Evolutionary conservation across 2,888 invertebrate genomes (phyloP).

Genomic region (Lasioglossum pauxillum): DNA sequence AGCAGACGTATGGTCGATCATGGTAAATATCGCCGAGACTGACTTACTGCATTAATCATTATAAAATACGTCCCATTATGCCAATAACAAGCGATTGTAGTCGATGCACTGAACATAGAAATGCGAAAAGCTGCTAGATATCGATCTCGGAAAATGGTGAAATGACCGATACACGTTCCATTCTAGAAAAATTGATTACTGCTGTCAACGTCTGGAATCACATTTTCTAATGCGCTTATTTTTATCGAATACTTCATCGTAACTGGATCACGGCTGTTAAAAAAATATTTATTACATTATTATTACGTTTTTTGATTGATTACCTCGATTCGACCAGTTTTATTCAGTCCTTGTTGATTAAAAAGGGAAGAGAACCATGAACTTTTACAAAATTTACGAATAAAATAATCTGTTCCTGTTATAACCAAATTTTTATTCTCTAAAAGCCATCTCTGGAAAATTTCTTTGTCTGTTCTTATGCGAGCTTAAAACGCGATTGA

Average conservation of each 20-base stretch:
- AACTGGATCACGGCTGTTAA: neutral
- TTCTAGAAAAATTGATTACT: neutral
- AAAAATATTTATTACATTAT: neutral
- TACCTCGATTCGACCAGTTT: too few relatives aligned
- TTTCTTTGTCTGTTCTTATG: neutral
- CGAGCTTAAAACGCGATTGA: neutral
- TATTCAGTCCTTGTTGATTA: too few relatives aligned
- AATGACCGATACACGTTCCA: neutral
- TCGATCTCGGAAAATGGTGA: neutral
- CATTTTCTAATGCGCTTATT: neutral
- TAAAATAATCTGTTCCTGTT: too few relatives aligned
- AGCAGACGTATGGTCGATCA: neutral
- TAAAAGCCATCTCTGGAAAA: neutral
- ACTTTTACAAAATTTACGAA: neutral
- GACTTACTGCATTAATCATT: conserved; percentile 2
- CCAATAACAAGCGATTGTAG: neutral
- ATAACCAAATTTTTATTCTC: neutral
- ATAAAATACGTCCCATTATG: conserved; percentile 12
- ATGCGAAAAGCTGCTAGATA: neutral
- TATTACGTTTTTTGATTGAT: too few relatives aligned
- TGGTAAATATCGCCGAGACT: neutral
- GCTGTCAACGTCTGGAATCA: neutral
- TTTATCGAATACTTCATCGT: neutral
- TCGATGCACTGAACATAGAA: neutral
- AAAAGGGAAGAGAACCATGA: neutral